Evolutionary conservation across 2,797 vertebrate species (phyloP).

Genomic region (Sus cebifrons): DNA sequence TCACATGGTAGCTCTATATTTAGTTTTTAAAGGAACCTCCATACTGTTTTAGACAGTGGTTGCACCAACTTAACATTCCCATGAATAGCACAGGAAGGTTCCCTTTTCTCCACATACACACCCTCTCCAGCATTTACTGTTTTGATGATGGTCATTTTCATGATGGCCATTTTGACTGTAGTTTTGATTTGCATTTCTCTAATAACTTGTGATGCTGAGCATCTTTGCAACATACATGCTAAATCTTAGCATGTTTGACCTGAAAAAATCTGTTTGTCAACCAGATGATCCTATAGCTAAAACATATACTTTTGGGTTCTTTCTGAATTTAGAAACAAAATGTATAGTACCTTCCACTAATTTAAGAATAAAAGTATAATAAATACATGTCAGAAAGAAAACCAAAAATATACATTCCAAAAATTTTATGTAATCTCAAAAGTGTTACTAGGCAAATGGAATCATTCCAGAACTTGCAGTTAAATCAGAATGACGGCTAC

Average conservation of each 20-base stretch:
- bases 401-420: slow-evolving; percentile 13
- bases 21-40: too few relatives aligned
- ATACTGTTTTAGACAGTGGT: too few relatives aligned
- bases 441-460: slow-evolving; percentile 14
- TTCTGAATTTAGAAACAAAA: slow-evolving; percentile 45
- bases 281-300: slow-evolving; percentile 19
- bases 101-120: too few relatives aligned
- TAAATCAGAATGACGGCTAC: neutral
- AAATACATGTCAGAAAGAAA: neutral
- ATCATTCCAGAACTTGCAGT: neutral
- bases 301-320: neutral
- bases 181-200: too few relatives aligned
- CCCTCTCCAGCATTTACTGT: too few relatives aligned
- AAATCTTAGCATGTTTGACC: neutral
- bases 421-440: slow-evolving; percentile 48
- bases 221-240: neutral
- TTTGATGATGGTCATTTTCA: too few relatives aligned
- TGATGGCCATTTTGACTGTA: too few relatives aligned
- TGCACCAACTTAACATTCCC: too few relatives aligned
- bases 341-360: neutral
- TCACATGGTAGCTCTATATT: too few relatives aligned
- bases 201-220: too few relatives aligned
- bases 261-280: slow-evolving; percentile 36
- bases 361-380: neutral
- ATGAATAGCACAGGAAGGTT: too few relatives aligned